Evolutionary conservation across 2,888 invertebrate species (phyloP).

Genomic region (Drosophila neutralis): DNA sequence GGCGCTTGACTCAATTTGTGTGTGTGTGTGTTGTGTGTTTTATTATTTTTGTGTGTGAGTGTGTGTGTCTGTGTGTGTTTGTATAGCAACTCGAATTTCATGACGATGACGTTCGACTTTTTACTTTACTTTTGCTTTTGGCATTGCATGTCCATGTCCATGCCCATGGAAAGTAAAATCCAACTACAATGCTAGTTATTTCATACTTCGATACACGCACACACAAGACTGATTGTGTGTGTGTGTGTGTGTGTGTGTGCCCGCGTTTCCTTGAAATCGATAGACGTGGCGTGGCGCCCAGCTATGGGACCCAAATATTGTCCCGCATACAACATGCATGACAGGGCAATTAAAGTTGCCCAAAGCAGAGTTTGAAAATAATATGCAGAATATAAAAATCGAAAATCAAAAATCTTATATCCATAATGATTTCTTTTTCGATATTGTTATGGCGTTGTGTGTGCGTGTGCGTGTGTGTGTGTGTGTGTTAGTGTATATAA

Average conservation of each 20-base stretch:
- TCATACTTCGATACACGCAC: conserved; percentile 36
- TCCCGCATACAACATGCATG: conserved; percentile 64
- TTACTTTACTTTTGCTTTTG: conserved; percentile 69
- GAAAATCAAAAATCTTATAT: conserved; percentile 2
- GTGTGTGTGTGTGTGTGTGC: conserved; percentile 19
- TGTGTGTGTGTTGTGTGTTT: conserved; percentile 12
- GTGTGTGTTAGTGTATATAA: conserved; percentile 1
- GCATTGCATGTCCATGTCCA: conserved; percentile 72
- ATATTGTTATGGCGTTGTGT: conserved; percentile 4
- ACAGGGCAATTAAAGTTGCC: conserved; percentile 63
- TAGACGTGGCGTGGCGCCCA: conserved; percentile 52
- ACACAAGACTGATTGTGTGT: background rate
- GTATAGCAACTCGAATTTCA: conserved; percentile 51
- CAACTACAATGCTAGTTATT: conserved; percentile 52
- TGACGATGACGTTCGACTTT: conserved; percentile 75
- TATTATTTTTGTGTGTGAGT: conserved; percentile 1
- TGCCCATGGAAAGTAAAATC: conserved; percentile 74
- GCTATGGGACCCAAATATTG: conserved; percentile 53
- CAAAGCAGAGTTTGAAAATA: conserved; percentile 47
- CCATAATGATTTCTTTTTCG: conserved; percentile 4
- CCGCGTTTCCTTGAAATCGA: conserved; percentile 60
- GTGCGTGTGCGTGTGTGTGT: background rate
- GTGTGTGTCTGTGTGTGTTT: conserved; percentile 18
- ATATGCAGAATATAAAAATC: conserved; percentile 37
- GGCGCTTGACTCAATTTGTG: conserved; percentile 27